Base-by-base conservation (phyloP, 2,113 vertebrate species). In the Suncus etruscus region DNA sequence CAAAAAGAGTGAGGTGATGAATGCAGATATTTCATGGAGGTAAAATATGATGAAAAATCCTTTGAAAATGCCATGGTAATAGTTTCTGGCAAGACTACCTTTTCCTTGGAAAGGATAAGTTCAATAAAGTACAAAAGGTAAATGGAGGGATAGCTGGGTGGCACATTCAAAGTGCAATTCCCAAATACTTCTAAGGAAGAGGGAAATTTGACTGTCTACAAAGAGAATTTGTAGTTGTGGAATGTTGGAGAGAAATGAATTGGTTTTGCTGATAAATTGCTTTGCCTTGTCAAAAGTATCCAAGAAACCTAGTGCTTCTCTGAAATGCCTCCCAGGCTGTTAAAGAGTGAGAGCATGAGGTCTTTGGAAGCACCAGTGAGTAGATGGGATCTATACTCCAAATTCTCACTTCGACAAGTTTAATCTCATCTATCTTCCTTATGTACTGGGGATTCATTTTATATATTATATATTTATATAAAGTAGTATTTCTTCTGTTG, bases 1-100 rank as follows among this genome's bases (percentile, higher is more conserved):
- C 83, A 86, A 32, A 73, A 83, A 73, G 22, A 11, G 77, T 31
- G 24, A 91, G 29, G 32, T 3, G 22, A 18, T 77, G 29, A 50
- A 1, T 51, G 48, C 22, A 88, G 27, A 76, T 76, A 24, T 47
- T 92, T 11, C 15, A 80, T 2, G 72, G 48, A 82, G 31, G 66
- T 73, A 48, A 65, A 91, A 85, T n/a, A 20, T 22, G 47, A 32
- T 79, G 68, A 65, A 77, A 94, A 85, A 51, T 45, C 16, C 47
- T 32, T 0, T 65, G 63, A 22, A 4, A 75, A 79, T 88, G 8
- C 93, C 84, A 83, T 72, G 9, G 27, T 66, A 29, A 50, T 9
- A 32, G 54, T 7, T 45, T 68, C n/a, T 80, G 39, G 18, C 22
- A 20, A 22, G 18, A 16, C 18, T 6, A 61, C 18, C 58, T 61